A percentile compares a stretch with the other conserved stretches of the same genome.
Evolutionary conservation across 2,797 vertebrate species (phyloP).

Genomic region (Channa striata): DNA sequence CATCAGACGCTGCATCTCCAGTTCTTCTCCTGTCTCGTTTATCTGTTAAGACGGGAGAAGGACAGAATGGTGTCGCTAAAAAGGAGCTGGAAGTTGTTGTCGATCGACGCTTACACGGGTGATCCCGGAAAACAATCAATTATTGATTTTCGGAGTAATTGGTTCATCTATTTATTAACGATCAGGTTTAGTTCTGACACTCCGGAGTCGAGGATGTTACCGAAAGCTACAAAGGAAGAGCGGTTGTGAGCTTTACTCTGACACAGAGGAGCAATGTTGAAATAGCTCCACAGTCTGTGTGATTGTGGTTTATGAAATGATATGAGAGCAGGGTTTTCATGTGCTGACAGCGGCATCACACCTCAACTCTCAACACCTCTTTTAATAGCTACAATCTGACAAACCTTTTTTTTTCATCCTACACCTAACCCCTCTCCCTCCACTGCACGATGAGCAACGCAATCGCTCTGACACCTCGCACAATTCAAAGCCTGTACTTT

Average conservation of each 20-base stretch:
- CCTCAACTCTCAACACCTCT: slow-evolving; percentile 40
- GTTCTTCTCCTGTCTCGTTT: slow-evolving; percentile 33
- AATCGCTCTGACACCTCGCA: slow-evolving; percentile 32
- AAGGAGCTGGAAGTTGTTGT: slow-evolving; percentile 19
- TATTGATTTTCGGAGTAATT: slow-evolving; percentile 68
- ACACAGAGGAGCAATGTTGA: background rate
- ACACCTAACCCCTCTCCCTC: slow-evolving; percentile 53
- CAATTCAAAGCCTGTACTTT: slow-evolving; percentile 38
- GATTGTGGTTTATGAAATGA: slow-evolving; percentile 4
- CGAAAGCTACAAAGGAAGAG: slow-evolving; percentile 8
- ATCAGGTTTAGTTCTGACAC: slow-evolving; percentile 3
- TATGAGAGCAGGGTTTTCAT: slow-evolving; percentile 33
- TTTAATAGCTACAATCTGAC: slow-evolving; percentile 56
- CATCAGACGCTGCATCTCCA: slow-evolving; percentile 42
- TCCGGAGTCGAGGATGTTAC: background rate
- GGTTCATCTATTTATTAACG: slow-evolving; percentile 63
- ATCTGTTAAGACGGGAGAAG: slow-evolving; percentile 36
- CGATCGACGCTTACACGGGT: slow-evolving; percentile 62
- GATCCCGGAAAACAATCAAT: slow-evolving; percentile 70
- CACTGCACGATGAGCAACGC: slow-evolving; percentile 53
- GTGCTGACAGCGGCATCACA: slow-evolving; percentile 37
- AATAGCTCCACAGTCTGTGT: background rate
- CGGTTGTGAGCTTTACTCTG: slow-evolving; percentile 13
- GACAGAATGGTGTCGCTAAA: slow-evolving; percentile 34
- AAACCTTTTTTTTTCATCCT: slow-evolving; percentile 43